A percentile compares a stretch with the other conserved stretches of the same genome.
phyloP scores from a whole-genome alignment of 2,888 invertebrate genomes.

The Seladonia tumulorum region DNA sequence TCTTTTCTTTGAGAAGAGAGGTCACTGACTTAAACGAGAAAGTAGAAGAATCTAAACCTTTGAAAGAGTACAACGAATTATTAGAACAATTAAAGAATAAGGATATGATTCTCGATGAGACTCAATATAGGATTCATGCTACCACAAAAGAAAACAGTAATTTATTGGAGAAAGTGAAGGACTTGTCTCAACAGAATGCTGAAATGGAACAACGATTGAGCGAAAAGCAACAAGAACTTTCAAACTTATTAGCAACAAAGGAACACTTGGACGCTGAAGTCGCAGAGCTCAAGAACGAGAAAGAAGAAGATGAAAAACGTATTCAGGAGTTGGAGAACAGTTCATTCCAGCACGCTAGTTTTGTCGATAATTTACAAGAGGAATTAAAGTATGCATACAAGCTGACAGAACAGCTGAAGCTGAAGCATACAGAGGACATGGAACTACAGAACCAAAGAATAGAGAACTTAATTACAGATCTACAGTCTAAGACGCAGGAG shows the following conservation, averaged over 20 bases:
- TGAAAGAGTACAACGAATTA: slow-evolving; percentile 87
- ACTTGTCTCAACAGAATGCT: slow-evolving; percentile 74
- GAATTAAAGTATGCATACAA: slow-evolving; percentile 84
- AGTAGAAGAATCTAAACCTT: slow-evolving; percentile 85
- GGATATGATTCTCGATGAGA: slow-evolving; percentile 82
- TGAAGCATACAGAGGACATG: slow-evolving; percentile 82
- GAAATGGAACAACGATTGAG: slow-evolving; percentile 61
- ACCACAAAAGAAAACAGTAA: slow-evolving; percentile 62
- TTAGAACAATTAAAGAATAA: slow-evolving; percentile 85
- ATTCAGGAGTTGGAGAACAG: slow-evolving; percentile 66
- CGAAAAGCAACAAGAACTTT: slow-evolving; percentile 84
- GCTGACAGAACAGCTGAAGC: slow-evolving; percentile 84
- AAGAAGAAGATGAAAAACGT: slow-evolving; percentile 63
- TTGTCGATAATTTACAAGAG: slow-evolving; percentile 69
- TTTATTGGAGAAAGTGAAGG: slow-evolving; percentile 83
- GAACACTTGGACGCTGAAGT: slow-evolving; percentile 77
- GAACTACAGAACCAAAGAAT: slow-evolving; percentile 80
- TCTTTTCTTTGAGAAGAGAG: slow-evolving; percentile 57
- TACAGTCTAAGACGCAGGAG: slow-evolving; percentile 84
- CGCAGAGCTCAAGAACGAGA: slow-evolving; percentile 75
- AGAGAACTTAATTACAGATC: slow-evolving; percentile 84
- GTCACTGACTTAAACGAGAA: slow-evolving; percentile 71
- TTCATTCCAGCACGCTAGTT: slow-evolving; percentile 70
- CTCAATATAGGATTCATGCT: slow-evolving; percentile 64
- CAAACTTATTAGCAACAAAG: slow-evolving; percentile 77